Evolutionary conservation across 2,797 vertebrate species (phyloP).

Genomic region (Nannoperca obscura): DNA sequence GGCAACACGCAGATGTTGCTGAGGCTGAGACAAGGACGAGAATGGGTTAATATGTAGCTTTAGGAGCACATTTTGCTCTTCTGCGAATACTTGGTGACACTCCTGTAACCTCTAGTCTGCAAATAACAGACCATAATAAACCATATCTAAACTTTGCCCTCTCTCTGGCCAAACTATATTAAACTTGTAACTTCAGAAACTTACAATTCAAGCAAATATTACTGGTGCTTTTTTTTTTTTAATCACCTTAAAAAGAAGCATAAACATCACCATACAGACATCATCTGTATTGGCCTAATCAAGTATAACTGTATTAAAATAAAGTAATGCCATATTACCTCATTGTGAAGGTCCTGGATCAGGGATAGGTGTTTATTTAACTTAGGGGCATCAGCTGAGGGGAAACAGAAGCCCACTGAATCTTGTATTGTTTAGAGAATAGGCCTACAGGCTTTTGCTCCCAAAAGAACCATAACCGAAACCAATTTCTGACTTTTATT

Average conservation of each 20-base stretch:
- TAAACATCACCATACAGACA: background rate
- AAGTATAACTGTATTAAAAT: background rate
- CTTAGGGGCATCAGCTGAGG: background rate
- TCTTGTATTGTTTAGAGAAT: background rate
- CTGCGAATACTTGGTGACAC: too few relatives aligned
- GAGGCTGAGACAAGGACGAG: slow-evolving; percentile 4
- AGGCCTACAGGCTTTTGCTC: background rate
- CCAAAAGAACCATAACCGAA: background rate
- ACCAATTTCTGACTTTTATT: slow-evolving; percentile 1
- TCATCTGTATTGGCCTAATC: background rate
- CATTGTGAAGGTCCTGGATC: background rate
- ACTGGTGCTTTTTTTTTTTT: too few relatives aligned
- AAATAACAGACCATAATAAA: too few relatives aligned
- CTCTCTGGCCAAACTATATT: too few relatives aligned
- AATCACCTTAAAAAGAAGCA: too few relatives aligned
- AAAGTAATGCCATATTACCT: background rate
- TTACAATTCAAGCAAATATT: too few relatives aligned
- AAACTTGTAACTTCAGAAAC: too few relatives aligned
- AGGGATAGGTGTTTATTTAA: background rate
- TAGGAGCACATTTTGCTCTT: background rate
- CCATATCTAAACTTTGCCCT: too few relatives aligned
- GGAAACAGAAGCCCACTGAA: background rate
- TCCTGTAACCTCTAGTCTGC: background rate
- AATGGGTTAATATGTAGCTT: background rate
- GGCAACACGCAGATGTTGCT: slow-evolving; percentile 12